phyloP scores from a whole-genome alignment of 1,140 invertebrate genomes.

The Drosophila asahinai region DNA sequence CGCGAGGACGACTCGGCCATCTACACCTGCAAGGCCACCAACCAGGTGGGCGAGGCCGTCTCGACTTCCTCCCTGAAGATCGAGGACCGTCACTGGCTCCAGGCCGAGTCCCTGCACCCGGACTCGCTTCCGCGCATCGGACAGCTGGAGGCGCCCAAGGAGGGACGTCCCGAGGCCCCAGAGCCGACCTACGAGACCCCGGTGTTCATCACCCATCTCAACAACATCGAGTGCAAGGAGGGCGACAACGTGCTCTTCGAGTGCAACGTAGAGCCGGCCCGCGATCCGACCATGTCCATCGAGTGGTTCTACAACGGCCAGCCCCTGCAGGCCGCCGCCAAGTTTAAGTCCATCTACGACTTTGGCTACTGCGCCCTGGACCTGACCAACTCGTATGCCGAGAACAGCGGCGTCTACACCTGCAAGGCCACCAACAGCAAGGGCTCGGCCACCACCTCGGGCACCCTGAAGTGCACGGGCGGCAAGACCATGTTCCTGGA shows the following conservation, averaged over 20 bases:
- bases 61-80: constrained; percentile 96
- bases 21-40: constrained; percentile 97
- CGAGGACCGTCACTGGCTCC: constrained; percentile 93
- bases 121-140: constrained; percentile 95
- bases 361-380: constrained; percentile 95
- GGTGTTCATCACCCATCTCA: constrained; percentile 95
- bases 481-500: constrained; percentile 92
- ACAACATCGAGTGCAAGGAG: constrained; percentile 95
- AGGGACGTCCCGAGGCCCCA: constrained; percentile 87
- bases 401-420: constrained; percentile 96
- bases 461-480: constrained; percentile 92
- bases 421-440: constrained; percentile 96
- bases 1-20: constrained; percentile 96
- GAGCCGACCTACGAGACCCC: constrained; percentile 94
- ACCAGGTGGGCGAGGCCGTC: constrained; percentile 95
- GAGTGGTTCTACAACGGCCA: constrained; percentile 96
- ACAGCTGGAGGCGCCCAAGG: constrained; percentile 92
- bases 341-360: constrained; percentile 94
- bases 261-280: constrained; percentile 96
- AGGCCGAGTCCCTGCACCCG: constrained; percentile 95
- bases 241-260: constrained; percentile 97
- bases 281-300: constrained; percentile 97
- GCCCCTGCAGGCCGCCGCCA: constrained; percentile 91
- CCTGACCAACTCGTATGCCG: constrained; percentile 92
- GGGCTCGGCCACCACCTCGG: constrained; percentile 94